These are phyloP conservation scores for Villa cingulata DNA, from an alignment of 2,888 invertebrate species.

Conservation along the genomic window DNA sequence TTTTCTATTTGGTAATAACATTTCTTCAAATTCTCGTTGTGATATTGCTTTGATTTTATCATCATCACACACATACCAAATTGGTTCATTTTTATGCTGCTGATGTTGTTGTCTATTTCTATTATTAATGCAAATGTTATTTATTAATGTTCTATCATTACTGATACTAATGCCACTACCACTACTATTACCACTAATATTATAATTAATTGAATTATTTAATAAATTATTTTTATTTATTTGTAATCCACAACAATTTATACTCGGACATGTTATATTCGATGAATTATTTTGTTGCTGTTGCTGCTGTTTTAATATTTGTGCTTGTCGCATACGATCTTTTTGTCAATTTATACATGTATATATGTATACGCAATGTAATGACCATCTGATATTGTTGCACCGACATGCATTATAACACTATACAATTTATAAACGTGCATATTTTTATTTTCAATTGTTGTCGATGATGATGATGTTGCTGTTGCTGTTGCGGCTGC, in stretches of 20 bases:
- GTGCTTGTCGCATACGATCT: no score
- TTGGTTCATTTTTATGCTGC: conserved; percentile 22
- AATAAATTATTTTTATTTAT: no score
- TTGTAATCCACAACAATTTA: no score
- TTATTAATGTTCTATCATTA: conserved; percentile 1
- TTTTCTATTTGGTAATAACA: conserved; percentile 56
- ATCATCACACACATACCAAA: conserved; percentile 82
- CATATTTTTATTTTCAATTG: conserved; percentile 36
- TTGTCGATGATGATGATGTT: no score
- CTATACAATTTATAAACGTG: conserved; percentile 71
- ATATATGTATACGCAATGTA: no score
- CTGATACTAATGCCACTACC: background rate
- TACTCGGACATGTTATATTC: no score
- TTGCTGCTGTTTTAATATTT: no score
- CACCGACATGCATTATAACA: conserved; percentile 82
- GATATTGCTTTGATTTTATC: conserved; percentile 69
- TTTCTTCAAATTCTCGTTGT: conserved; percentile 61
- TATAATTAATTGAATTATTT: no score
- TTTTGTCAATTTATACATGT: no score
- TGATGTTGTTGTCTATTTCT: background rate
- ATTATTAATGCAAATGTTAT: background rate
- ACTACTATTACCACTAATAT: conserved; percentile 1
- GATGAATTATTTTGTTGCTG: no score
- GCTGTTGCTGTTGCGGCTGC: no score
- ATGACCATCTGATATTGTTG: no score